phyloP scores from a whole-genome alignment of 2,797 vertebrate species.

The Chloroceryle inda region DNA sequence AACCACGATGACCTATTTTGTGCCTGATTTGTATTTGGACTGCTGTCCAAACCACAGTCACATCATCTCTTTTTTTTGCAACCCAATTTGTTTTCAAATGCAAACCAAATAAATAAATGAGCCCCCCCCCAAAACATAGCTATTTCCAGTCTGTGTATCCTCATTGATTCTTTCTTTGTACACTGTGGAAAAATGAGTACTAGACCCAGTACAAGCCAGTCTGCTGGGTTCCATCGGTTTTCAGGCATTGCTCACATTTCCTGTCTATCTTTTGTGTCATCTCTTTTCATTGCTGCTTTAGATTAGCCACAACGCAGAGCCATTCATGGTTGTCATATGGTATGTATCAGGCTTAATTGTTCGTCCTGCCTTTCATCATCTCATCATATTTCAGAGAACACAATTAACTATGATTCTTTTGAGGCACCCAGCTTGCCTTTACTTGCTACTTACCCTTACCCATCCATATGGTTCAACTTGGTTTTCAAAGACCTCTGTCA shows the following conservation, averaged over 20 bases:
- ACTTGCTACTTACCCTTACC: neutral
- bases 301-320: conserved; percentile 37
- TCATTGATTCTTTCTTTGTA: neutral
- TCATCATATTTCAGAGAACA: conserved; percentile 13
- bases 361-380: conserved; percentile 59
- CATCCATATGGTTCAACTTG: neutral
- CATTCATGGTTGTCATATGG: conserved; percentile 36
- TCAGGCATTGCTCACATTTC: neutral
- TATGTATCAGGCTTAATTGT: conserved; percentile 42
- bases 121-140: neutral
- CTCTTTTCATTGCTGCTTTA: conserved; percentile 15
- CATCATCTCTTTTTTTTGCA: neutral
- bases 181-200: neutral
- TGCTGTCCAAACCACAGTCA: conserved; percentile 7
- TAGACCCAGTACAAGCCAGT: neutral
- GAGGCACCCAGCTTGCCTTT: conserved; percentile 10
- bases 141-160: neutral
- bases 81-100: conserved; percentile 6
- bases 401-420: neutral
- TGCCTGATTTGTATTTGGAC: neutral
- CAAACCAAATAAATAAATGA: conserved; percentile 25
- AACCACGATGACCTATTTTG: neutral
- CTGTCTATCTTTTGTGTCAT: conserved; percentile 6
- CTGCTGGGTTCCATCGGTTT: neutral
- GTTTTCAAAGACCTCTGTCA: neutral